Evolutionary conservation across 2,797 vertebrate genomes (phyloP).

Genomic region (Microcaecilia unicolor): DNA sequence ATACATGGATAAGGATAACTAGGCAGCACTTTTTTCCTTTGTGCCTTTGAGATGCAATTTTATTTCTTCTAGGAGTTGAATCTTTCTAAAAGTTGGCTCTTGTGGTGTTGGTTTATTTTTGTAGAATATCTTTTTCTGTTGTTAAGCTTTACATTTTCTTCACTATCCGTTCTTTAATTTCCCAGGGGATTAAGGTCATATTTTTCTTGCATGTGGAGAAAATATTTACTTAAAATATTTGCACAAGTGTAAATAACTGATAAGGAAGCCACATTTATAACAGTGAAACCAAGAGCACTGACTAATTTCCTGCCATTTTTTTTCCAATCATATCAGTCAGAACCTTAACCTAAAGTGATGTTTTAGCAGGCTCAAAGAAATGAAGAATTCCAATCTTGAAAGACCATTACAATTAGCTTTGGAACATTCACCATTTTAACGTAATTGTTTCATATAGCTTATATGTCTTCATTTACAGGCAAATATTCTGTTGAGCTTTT

Average conservation of each 20-base stretch:
- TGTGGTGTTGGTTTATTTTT: too few species aligned
- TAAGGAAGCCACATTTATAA: slow-evolving; percentile 59
- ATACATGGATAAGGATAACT: too few species aligned
- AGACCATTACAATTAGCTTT: slow-evolving; percentile 87
- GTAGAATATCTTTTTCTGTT: slow-evolving; percentile 21
- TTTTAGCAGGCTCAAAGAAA: slow-evolving; percentile 71
- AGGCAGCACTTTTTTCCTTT: too few species aligned
- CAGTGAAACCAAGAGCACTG: slow-evolving; percentile 58
- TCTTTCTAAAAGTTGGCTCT: too few species aligned
- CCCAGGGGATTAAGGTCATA: slow-evolving; percentile 45
- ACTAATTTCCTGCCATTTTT: slow-evolving; percentile 68
- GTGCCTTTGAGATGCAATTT: too few species aligned
- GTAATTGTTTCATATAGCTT: slow-evolving; percentile 93
- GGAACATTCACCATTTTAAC: slow-evolving; percentile 89
- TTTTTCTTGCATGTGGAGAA: slow-evolving; percentile 57
- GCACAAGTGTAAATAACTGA: slow-evolving; percentile 63
- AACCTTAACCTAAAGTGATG: slow-evolving; percentile 64
- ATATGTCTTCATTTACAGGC: slow-evolving; percentile 90
- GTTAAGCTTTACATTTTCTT: slow-evolving; percentile 16
- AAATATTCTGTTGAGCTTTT: slow-evolving; percentile 85
- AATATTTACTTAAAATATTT: slow-evolving; percentile 63
- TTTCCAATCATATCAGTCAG: slow-evolving; percentile 71
- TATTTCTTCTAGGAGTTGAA: too few species aligned
- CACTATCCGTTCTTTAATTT: slow-evolving; percentile 40
- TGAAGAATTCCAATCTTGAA: slow-evolving; percentile 84